Base-by-base conservation (phyloP, 2,797 vertebrate species). In the Melanotaenia nigrans region DNA sequence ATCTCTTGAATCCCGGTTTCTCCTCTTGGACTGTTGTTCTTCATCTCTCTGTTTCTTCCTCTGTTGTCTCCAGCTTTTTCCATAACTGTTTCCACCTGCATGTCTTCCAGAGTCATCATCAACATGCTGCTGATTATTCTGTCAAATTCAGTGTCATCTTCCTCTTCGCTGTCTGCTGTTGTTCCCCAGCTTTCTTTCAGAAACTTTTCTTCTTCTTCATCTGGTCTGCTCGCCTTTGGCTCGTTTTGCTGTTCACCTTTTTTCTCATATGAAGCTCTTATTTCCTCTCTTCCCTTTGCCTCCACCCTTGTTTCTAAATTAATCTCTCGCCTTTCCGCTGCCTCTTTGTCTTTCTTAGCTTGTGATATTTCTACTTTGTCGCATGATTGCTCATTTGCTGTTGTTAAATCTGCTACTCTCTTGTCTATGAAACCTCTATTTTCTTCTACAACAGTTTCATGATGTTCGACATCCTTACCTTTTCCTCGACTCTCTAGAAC, bases 61-160 rank as follows among this genome's bases (percentile, higher is more conserved):
- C 32, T 20, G 0, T 1, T 45, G 36, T 35, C 33, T 32, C 42
- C 42, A 1, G 45, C 20, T 16, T 65, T 33, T 8, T 72, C 57
- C 2, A 25, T 56, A 7, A 58, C 13, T 1, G 25, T 25, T 33
- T 77, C 82, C 42, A 11, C 73, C 24, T 86, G 77, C 85, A 85
- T 87, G 65, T 90, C 90, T 2, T 88, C 90, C 68, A 91, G 20
- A 28, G 86, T 89, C 70, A 90, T 81, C 78, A 36, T 78, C 81
- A 92, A 64, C 90, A 92, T 90, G 86, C 89, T 88, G 68, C 87
- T 86, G 75, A 92, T 90, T 20, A 91, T 89, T 53, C 75, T 51
- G 68, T 90, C 59, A 5, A 91, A 90, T n/a, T 91, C 89, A 24
- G 22, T 55, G 1, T 89, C 82, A 0, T 89, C 83, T 20, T 89